Evolutionary conservation across 2,113 vertebrate genomes (phyloP).

Genomic region (Odontesthes bonariensis): DNA sequence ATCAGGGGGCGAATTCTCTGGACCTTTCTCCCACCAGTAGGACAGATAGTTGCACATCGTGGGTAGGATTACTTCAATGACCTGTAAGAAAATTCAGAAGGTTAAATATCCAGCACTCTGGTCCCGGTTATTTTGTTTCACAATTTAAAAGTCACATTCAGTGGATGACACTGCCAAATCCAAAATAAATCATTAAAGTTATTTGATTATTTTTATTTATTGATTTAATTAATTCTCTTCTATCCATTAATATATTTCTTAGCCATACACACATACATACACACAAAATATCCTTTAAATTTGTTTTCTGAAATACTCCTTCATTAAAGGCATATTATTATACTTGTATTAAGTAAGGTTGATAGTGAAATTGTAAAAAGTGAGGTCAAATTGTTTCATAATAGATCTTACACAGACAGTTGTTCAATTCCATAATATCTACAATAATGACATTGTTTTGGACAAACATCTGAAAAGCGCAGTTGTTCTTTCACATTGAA

Average conservation of each 20-base stretch:
- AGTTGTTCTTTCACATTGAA: neutral
- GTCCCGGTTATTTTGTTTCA: too few relatives aligned
- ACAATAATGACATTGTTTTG: neutral
- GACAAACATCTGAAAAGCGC: neutral
- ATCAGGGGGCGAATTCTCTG: slow-evolving; percentile 84
- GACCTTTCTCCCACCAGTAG: slow-evolving; percentile 96
- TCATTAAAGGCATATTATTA: neutral
- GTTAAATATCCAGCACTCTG: neutral
- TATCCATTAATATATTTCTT: too few relatives aligned
- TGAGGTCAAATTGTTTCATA: slow-evolving; percentile 6
- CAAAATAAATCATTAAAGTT: too few relatives aligned
- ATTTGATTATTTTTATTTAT: too few relatives aligned
- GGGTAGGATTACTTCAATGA: slow-evolving; percentile 95
- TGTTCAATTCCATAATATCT: too few relatives aligned
- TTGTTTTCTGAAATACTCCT: neutral
- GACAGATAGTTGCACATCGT: slow-evolving; percentile 98
- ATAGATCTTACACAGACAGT: neutral
- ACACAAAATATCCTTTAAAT: too few relatives aligned
- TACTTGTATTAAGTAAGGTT: neutral
- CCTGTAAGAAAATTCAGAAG: slow-evolving; percentile 53
- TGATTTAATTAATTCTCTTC: too few relatives aligned
- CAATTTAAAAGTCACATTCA: too few relatives aligned
- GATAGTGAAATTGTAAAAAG: neutral
- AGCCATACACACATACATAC: too few relatives aligned
- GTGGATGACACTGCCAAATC: too few relatives aligned